Evolutionary conservation across 2,113 vertebrate genomes (phyloP), one percentile per base, ranked within the genome.

Genomic region (Dinomys branickii): DNA sequence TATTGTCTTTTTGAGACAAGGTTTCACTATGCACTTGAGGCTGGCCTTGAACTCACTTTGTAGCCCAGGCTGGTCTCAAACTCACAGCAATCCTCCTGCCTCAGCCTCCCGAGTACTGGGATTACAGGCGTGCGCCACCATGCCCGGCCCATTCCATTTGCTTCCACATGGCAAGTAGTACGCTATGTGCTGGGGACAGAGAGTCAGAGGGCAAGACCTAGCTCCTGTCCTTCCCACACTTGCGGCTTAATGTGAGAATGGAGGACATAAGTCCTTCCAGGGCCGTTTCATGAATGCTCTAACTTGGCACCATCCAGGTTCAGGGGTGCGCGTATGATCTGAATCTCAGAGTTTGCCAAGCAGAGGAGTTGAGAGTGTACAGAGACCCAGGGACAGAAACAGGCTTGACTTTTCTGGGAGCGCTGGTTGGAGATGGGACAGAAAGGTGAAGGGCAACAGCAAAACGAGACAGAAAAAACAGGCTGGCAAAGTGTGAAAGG

Each of bases 341-440:
- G 71, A 71, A 63, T 63, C 52, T 92, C 92, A 30, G 85, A 77
- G 44, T 81, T 41, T 93, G 96, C 93, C 87, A 93, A 91, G 80
- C 78, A 86, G 82, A 94, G 77, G 80, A 65, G 52, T 47, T 87
- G 28, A 93, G 44, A 69, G 22, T n/a, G 35, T 30, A 54, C 77
- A 94, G 84, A 92, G 69, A 65, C 24, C 71, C 30, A 54, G 24
- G 83, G 54, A 89, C 17, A 13, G 56, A 50, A 20, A 67, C 47
- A n/a, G 80, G 75, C 14, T 7, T 90, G 90, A 69, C 85, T 96
- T 91, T 50, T 85, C 85, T 89, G 47, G 19, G 52, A 73, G 7
- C 41, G 3, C 22, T 59, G 41, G 73, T 8, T 73, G 73, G 81
- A 81, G 12, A 65, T 7, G 38, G 50, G 19, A 20, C 44, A 41